Evolutionary conservation across 2,888 invertebrate genomes (phyloP).

Genomic region (Ichneumoninae sp.): DNA sequence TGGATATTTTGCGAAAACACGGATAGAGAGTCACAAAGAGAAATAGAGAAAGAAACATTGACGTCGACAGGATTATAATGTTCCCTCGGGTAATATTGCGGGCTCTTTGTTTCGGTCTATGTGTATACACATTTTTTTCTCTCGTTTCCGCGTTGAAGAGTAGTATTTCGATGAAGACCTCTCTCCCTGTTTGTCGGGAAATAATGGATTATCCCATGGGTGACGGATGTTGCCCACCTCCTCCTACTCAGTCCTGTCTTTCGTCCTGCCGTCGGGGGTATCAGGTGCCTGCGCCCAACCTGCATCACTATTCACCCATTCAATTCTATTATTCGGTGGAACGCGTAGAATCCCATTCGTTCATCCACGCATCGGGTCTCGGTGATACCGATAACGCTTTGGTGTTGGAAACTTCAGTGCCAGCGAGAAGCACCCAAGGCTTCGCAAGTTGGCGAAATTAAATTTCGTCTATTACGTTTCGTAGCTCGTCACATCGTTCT

Average conservation of each 20-base stretch:
- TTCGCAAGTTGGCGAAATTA: conserved; percentile 24
- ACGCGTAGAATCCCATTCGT: conserved; percentile 34
- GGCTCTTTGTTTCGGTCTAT: background rate
- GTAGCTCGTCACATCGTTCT: conserved; percentile 11
- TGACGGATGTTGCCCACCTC: conserved; percentile 9
- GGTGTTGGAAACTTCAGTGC: conserved; percentile 45
- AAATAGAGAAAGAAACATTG: background rate
- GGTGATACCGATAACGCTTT: conserved; percentile 28
- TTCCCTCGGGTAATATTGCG: conserved; percentile 9
- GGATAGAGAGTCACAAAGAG: background rate
- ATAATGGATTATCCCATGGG: conserved; percentile 38
- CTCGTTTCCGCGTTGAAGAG: background rate
- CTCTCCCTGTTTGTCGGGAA: conserved; percentile 19
- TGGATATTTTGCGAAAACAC: background rate
- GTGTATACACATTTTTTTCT: background rate
- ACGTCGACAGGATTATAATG: conserved; percentile 21
- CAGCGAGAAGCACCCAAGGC: background rate
- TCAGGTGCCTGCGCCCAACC: conserved; percentile 58
- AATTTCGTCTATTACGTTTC: conserved; percentile 35
- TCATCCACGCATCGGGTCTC: background rate
- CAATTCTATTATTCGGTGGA: conserved; percentile 62
- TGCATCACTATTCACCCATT: conserved; percentile 56
- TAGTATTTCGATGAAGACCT: conserved; percentile 17
- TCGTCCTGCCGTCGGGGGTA: conserved; percentile 36
- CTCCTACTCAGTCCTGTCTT: background rate